A percentile compares a stretch with the other conserved stretches of the same genome.
phyloP scores from a whole-genome alignment of 1,140 invertebrate species.

The Neodiprion lecontei region DNA sequence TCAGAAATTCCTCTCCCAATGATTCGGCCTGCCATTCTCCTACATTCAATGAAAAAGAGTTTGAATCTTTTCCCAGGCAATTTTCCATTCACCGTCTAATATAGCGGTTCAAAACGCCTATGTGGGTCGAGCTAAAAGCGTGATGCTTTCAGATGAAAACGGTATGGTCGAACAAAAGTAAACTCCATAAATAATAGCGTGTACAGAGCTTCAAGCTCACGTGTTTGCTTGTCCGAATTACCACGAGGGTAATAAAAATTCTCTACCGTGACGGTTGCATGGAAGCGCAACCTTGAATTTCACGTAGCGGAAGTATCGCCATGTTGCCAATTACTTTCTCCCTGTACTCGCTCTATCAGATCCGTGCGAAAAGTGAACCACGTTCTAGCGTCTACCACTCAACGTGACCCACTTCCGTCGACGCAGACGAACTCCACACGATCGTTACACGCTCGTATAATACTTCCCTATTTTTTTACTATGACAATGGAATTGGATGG shows the following conservation, averaged over 20 bases:
- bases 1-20: too few relatives aligned
- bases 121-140: too few relatives aligned
- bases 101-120: too few relatives aligned
- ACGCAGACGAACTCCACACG: neutral
- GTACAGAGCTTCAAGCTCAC: neutral
- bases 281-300: slow-evolving; percentile 30
- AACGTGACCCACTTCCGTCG: slow-evolving; percentile 23
- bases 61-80: too few relatives aligned
- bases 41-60: too few relatives aligned
- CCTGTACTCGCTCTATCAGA: slow-evolving; percentile 18
- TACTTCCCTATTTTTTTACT: too few relatives aligned
- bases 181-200: neutral
- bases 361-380: slow-evolving; percentile 16
- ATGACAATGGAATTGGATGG: too few relatives aligned
- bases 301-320: slow-evolving; percentile 28
- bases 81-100: too few relatives aligned
- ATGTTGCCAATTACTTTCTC: slow-evolving; percentile 59
- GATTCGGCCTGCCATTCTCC: too few relatives aligned
- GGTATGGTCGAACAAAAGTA: too few relatives aligned
- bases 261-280: neutral
- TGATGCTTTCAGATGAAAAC: too few relatives aligned
- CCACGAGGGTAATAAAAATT: neutral
- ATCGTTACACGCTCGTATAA: too few relatives aligned
- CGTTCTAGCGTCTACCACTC: slow-evolving; percentile 21
- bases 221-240: neutral